These are phyloP conservation scores for Caradrina kadenii DNA, from an alignment of 2,888 invertebrate species.

Conservation along the genomic window DNA sequence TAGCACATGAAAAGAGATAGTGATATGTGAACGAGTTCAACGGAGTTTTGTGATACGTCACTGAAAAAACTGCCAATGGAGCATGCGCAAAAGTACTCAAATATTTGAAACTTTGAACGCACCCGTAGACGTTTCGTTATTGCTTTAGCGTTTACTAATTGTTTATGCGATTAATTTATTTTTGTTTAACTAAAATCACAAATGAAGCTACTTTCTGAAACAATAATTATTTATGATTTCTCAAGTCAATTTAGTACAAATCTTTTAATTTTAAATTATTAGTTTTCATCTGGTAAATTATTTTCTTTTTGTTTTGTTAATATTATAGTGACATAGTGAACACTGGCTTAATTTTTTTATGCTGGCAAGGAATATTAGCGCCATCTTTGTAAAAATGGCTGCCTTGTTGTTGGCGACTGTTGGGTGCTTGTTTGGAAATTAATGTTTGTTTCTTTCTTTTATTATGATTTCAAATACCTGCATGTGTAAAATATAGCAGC, in stretches of 20 bases:
- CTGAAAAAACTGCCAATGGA: conserved; percentile 82
- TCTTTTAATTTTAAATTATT: background rate
- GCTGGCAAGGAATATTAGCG: conserved; percentile 69
- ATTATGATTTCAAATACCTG: conserved; percentile 78
- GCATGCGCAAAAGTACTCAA: conserved; percentile 83
- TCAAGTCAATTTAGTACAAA: background rate
- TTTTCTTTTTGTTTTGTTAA: background rate
- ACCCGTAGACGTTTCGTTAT: conserved; percentile 70
- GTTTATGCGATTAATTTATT: background rate
- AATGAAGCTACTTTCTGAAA: no score
- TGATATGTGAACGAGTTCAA: conserved; percentile 83
- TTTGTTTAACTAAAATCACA: background rate
- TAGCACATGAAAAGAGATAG: conserved; percentile 82
- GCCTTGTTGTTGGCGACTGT: conserved; percentile 89
- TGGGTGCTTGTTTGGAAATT: conserved; percentile 87
- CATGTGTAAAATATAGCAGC: conserved; percentile 71
- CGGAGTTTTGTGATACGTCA: conserved; percentile 84
- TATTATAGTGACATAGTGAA: conserved; percentile 41
- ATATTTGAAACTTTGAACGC: conserved; percentile 78
- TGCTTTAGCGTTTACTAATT: conserved; percentile 10
- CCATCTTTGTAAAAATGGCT: conserved; percentile 87
- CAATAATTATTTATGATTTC: background rate
- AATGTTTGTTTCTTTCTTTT: conserved; percentile 85
- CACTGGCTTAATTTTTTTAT: conserved; percentile 7
- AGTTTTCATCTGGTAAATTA: background rate